Conservation (phyloP, 2,797 vertebrate genomes). For the Apodemus agrarius region DNA sequence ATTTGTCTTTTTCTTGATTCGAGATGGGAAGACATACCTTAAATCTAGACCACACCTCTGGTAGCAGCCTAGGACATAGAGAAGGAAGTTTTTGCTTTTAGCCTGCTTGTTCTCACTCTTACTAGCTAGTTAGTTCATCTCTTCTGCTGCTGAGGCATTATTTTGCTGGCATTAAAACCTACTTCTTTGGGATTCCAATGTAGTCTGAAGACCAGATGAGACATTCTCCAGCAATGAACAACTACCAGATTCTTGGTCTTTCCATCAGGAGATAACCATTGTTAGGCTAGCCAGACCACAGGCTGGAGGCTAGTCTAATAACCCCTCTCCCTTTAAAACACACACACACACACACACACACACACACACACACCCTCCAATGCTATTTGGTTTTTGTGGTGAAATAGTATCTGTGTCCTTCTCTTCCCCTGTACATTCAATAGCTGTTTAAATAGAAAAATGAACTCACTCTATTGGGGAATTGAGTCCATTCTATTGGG, state of each 20-base stretch:
- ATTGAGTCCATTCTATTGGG: too few species aligned
- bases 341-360: not conserved
- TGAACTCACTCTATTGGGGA: too few species aligned
- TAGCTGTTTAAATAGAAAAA: constrained; percentile 28
- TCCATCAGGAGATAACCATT: not conserved
- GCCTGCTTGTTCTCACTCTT: not conserved
- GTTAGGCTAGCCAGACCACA: not conserved
- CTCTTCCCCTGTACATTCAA: not conserved
- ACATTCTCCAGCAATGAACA: not conserved
- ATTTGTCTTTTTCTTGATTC: not conserved
- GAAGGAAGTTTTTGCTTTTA: too few species aligned
- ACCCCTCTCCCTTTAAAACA: not conserved
- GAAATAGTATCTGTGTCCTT: not conserved
- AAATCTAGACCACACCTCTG: not conserved
- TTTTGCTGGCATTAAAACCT: not conserved
- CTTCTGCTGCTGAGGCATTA: not conserved
- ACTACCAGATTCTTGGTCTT: not conserved
- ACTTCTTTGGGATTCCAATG: not conserved
- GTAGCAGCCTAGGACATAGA: not conserved
- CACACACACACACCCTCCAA: not conserved
- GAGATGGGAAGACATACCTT: not conserved
- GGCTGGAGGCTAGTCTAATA: not conserved
- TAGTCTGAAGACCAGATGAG: not conserved
- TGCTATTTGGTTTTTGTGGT: not conserved
- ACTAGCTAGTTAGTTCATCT: not conserved